Base-by-base conservation (phyloP, 2,888 invertebrate species). In the Nowickia ferox region DNA sequence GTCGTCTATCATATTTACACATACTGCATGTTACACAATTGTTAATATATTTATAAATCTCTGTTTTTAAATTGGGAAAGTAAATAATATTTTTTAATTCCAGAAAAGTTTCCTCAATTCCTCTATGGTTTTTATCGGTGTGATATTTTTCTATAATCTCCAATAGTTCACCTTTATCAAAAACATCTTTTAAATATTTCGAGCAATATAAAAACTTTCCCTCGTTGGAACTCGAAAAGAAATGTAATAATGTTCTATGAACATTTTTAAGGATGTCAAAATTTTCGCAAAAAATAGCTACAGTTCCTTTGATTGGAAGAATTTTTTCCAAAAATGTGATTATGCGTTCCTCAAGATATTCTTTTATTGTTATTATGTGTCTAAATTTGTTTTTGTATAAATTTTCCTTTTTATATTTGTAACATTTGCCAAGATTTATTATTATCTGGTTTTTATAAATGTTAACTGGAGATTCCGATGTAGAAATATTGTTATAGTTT, bases 381-480 rank as follows among this genome's bases (percentile, higher is more conserved):
- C 74, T 74, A 2, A 48, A 46, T 22, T 72, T 57, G 4, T 38
- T 59, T 9, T 17, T 19, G 63, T 74, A 51, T 48, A 74, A 74
- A 40, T 38, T 63, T 51, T 61, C 30, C 15, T 17, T 74, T 30
- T 63, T 51, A 51, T 74, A 63, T 59, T 74, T 74, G 42, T 10
- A 57, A 4, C 15, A n/a, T 8, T 63, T 63, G 3, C 63, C 74
- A 42, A 69, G 38, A 8, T 8, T 59, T 38, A 88, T 65, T 44
- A 85, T 66, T 9, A 87, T 51, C 71, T 87, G 86, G 19, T 80
- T 77, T 72, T 76, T 87, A 30, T 63, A 87, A 6, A 84, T 55
- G 55, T 86, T 87, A 0, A 84, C 82, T 30, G 57, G 57, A 30
- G 57, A 1, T 57, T 57, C 87, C 2, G 81, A 72, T 19, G 84